Conservation (phyloP, 2,888 invertebrate genomes). For the Panorpa germanica region DNA sequence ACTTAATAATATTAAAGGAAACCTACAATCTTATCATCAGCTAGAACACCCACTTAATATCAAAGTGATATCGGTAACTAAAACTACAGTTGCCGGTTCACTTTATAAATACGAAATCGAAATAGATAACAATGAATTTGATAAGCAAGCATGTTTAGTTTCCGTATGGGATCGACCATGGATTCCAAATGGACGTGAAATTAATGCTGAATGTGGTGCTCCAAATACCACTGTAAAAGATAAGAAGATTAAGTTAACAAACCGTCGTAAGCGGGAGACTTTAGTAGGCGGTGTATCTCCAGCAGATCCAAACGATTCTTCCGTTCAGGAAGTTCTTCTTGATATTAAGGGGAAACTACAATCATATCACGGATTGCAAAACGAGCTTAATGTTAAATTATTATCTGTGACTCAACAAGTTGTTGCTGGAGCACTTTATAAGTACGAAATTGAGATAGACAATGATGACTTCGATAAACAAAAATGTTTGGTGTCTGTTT, state of each 20-base stretch:
- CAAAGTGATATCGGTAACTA: too few relatives aligned
- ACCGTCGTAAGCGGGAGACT: slow-evolving; percentile 15
- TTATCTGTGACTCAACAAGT: slow-evolving; percentile 27
- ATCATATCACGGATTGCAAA: too few relatives aligned
- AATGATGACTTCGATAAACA: slow-evolving; percentile 17
- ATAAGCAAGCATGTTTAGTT: slow-evolving; percentile 24
- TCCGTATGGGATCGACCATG: slow-evolving; percentile 36
- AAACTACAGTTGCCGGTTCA: slow-evolving; percentile 31
- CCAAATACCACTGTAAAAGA: too few relatives aligned
- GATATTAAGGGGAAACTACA: slow-evolving; percentile 11
- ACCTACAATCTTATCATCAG: too few relatives aligned
- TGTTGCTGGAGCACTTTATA: slow-evolving; percentile 29
- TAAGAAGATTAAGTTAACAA: slow-evolving; percentile 12
- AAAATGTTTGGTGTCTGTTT: slow-evolving; percentile 28
- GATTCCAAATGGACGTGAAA: slow-evolving; percentile 24
- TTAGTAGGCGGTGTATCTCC: neutral
- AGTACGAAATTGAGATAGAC: slow-evolving; percentile 22
- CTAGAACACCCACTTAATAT: too few relatives aligned
- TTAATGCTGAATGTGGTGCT: slow-evolving; percentile 23
- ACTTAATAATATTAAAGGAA: too few relatives aligned
- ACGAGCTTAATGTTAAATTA: too few relatives aligned
- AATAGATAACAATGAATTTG: slow-evolving; percentile 24
- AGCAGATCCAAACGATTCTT: neutral
- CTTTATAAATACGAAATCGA: too few relatives aligned
- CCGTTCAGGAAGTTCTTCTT: slow-evolving; percentile 1